A percentile compares a stretch with the other conserved stretches of the same genome.
phyloP scores from a whole-genome alignment of 1,140 invertebrate genomes.

The Marisa cornuarietis region DNA sequence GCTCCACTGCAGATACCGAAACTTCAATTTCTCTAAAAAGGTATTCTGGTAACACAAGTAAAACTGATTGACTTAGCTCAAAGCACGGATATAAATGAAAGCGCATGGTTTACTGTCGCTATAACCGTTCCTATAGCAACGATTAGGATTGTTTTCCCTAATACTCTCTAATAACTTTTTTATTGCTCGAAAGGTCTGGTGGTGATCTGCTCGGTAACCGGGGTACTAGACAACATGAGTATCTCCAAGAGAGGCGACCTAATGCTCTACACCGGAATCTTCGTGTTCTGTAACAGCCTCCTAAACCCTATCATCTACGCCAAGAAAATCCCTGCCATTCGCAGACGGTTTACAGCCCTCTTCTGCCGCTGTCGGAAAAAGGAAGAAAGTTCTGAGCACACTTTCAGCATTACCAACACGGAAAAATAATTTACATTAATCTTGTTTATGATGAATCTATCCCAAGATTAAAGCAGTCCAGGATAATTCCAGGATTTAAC shows the following conservation, averaged over 20 bases:
- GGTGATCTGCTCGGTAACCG: neutral
- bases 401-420: no score
- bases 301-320: constrained; percentile 22
- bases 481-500: no score
- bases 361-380: constrained; percentile 10
- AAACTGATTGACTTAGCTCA: neutral
- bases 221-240: constrained; percentile 6
- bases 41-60: neutral
- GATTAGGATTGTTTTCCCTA: neutral
- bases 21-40: no score
- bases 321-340: constrained; percentile 14
- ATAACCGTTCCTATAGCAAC: neutral
- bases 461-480: no score
- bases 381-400: neutral
- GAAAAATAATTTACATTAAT: no score
- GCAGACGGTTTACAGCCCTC: neutral
- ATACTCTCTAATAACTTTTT: no score
- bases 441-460: no score
- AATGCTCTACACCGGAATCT: constrained; percentile 11
- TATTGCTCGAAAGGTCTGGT: neutral
- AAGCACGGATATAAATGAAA: no score
- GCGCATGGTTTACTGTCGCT: no score
- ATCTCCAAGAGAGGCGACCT: neutral
- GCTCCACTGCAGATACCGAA: no score
- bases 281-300: constrained; percentile 9